A percentile compares a stretch with the other conserved stretches of the same genome.
These are phyloP conservation scores for Creontiades dilutus DNA, from an alignment of 2,888 invertebrate species.

Conservation along the genomic window DNA sequence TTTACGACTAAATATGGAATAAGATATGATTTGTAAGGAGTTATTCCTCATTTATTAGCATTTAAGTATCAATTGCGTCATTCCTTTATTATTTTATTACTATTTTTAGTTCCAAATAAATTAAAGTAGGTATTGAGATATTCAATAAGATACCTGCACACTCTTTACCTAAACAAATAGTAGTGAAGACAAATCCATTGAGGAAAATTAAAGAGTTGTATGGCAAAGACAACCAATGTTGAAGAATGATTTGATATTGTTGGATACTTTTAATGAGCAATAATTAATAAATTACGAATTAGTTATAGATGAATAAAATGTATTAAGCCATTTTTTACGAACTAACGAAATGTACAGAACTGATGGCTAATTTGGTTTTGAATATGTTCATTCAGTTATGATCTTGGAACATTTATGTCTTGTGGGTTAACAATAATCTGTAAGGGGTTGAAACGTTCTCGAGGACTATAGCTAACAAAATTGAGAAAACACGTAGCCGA, in stretches of 20 bases:
- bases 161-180: slow-evolving; percentile 28
- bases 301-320: neutral
- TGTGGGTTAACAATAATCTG: too few species aligned
- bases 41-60: slow-evolving; percentile 52
- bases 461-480: too few species aligned
- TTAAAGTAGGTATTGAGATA: neutral
- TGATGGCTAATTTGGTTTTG: too few species aligned
- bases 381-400: too few species aligned
- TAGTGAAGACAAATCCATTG: slow-evolving; percentile 57
- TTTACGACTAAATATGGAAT: neutral
- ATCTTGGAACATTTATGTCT: too few species aligned
- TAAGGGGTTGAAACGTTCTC: too few species aligned
- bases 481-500: too few species aligned
- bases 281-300: slow-evolving; percentile 68
- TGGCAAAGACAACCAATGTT: neutral
- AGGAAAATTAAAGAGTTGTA: slow-evolving; percentile 15
- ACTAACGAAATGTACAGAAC: neutral
- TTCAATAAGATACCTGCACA: neutral
- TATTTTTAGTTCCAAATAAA: slow-evolving; percentile 5
- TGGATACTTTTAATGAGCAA: slow-evolving; percentile 54
- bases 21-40: neutral
- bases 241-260: neutral
- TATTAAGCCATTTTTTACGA: neutral
- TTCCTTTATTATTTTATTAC: slow-evolving; percentile 37
- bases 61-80: slow-evolving; percentile 12